Percentiles rank a stretch among this genome's conserved stretches.
phyloP scores from a whole-genome alignment of 2,113 vertebrate genomes.

The Nannobrachium achirus region DNA sequence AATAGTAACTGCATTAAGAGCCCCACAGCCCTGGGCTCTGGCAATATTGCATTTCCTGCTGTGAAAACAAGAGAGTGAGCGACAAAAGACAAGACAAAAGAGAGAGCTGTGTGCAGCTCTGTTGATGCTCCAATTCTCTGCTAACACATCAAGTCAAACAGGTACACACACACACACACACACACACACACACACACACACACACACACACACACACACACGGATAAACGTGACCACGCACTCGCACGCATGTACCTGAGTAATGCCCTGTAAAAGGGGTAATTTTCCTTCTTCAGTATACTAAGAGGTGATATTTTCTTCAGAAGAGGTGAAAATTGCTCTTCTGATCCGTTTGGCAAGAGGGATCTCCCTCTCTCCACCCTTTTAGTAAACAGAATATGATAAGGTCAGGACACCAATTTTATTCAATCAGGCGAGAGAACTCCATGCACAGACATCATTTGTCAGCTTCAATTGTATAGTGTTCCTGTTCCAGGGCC shows the following conservation, averaged over 20 bases:
- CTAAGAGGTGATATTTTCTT: too few species aligned
- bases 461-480: too few species aligned
- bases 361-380: too few species aligned
- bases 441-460: too few species aligned
- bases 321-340: too few species aligned
- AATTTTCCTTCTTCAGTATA: too few species aligned
- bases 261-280: too few species aligned
- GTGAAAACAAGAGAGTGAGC: conserved; percentile 37
- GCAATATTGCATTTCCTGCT: conserved; percentile 71
- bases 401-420: too few species aligned
- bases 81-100: conserved; percentile 58
- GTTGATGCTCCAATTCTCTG: not conserved
- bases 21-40: conserved; percentile 38
- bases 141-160: conserved; percentile 2
- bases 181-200: conserved; percentile 34
- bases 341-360: too few species aligned
- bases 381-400: too few species aligned
- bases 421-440: too few species aligned
- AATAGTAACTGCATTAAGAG: conserved; percentile 72
- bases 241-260: conserved; percentile 16
- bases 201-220: conserved; percentile 36
- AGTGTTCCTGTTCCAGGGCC: too few species aligned
- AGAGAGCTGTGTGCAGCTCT: conserved; percentile 39
- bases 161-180: conserved; percentile 35
- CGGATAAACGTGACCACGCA: conserved; percentile 13